Conservation (phyloP, 1,140 invertebrate genomes). For the Spodoptera litura region DNA sequence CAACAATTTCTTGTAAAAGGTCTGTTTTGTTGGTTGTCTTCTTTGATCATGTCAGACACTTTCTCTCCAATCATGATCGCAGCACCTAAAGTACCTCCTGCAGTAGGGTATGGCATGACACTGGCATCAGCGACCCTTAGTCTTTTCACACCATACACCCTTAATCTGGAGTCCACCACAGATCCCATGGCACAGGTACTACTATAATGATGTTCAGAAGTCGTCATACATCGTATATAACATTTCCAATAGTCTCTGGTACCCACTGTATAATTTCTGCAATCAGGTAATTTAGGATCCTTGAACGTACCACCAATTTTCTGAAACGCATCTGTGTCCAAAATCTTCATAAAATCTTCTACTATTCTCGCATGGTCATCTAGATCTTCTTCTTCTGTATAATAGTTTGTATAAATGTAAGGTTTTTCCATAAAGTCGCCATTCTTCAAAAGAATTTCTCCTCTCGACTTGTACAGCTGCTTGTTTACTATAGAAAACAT, state of each 20-base stretch:
- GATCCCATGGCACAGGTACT: conserved; percentile 47
- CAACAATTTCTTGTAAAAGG: neutral
- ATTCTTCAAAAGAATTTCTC: conserved; percentile 10
- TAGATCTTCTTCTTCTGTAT: conserved; percentile 9
- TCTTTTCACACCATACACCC: conserved; percentile 23
- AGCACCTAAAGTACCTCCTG: conserved; percentile 37
- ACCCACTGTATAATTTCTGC: neutral
- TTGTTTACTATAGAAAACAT: conserved; percentile 17
- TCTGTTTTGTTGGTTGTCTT: neutral
- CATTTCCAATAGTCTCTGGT: conserved; percentile 50
- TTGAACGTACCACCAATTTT: conserved; percentile 42
- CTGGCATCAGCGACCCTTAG: conserved; percentile 63
- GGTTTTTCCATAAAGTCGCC: neutral
- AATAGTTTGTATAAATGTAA: conserved; percentile 16
- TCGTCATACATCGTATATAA: conserved; percentile 43
- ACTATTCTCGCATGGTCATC: conserved; percentile 7
- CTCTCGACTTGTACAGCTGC: conserved; percentile 2
- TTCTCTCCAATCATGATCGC: conserved; percentile 55
- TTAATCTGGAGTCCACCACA: conserved; percentile 42
- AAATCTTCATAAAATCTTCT: neutral
- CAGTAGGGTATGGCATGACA: conserved; percentile 12
- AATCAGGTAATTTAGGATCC: conserved; percentile 19
- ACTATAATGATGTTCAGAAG: conserved; percentile 40
- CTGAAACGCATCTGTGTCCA: conserved; percentile 49
- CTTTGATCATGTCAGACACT: conserved; percentile 53